phyloP scores from a whole-genome alignment of 2,888 invertebrate species.

The Petrophora chlorosata region DNA sequence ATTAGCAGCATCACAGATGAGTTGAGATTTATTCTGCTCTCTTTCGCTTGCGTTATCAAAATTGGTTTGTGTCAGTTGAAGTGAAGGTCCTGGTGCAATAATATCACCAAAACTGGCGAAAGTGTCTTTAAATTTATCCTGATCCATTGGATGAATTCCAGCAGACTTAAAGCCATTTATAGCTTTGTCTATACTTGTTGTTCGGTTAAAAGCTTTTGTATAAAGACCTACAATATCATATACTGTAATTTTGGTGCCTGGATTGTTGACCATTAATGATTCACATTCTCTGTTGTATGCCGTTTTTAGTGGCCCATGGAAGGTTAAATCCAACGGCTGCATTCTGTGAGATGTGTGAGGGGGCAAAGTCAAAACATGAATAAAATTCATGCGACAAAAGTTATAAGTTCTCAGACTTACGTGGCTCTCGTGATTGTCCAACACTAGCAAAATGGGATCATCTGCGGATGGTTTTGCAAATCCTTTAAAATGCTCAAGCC shows the following conservation, averaged over 20 bases:
- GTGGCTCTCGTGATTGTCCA: slow-evolving; percentile 40
- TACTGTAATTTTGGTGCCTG: slow-evolving; percentile 23
- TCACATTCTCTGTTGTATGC: slow-evolving; percentile 31
- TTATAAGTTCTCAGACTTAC: no score
- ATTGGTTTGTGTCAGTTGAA: no score
- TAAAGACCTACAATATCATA: slow-evolving; percentile 22
- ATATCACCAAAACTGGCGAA: no score
- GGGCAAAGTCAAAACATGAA: slow-evolving; percentile 16
- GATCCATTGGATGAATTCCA: slow-evolving; percentile 48
- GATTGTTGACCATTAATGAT: slow-evolving; percentile 3
- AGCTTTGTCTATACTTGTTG: slow-evolving; percentile 45
- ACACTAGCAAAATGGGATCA: slow-evolving; percentile 47
- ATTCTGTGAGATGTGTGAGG: slow-evolving; percentile 1
- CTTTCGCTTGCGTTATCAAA: no score
- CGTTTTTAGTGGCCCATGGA: slow-evolving; percentile 32
- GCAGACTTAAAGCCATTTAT: slow-evolving; percentile 48
- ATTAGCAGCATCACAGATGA: no score
- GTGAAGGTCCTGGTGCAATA: no score
- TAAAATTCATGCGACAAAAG: no score
- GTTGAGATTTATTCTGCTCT: no score
- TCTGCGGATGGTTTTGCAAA: slow-evolving; percentile 47
- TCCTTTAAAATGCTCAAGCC: slow-evolving; percentile 38
- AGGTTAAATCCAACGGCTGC: no score
- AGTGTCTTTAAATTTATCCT: slow-evolving; percentile 37
- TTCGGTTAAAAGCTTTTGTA: slow-evolving; percentile 15